Base-by-base conservation (phyloP, 2,797 vertebrate species). In the Bucorvus abyssinicus region DNA sequence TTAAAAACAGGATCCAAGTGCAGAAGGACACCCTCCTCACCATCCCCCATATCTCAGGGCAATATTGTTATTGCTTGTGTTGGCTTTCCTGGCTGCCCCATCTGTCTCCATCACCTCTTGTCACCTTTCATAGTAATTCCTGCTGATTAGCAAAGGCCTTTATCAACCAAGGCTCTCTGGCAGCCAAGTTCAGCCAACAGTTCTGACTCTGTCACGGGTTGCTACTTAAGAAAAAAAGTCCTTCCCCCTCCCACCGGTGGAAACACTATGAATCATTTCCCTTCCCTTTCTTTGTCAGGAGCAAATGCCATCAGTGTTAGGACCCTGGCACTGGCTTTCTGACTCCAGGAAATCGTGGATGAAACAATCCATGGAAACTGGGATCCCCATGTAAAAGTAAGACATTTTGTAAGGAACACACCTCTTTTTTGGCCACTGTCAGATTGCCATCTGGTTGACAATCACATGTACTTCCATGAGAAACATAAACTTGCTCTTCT, bases 191-290 rank as follows among this genome's bases (percentile, higher is more conserved):
- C 94, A 94, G 82, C 42, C 82, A 93, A 64, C 82, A 94, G 32
- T 88, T 94, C 89, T 92, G 87, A 87, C 40, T 93, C 47, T 65
- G 73, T 89, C 84, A 93, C 1, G 5, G 79, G 60, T 84, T 94
- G 87, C 79, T 91, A 18, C 90, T 74, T 61, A 65, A 67, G 88
- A 52, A 69, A 88, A 40, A 67, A 88, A 38, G 60, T 79, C 36
- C 49, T 78, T 91, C 38, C 53, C 18, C 24, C 71, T 93, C 71
- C 75, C 50, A 80, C 40, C 0, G 0, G 57, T 95, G 90, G 94
- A 96, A 96, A 93, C 42, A 38, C 24, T 49, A 49, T 97, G 95
- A 97, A 96, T 96, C 94, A 96, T 93, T 95, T 93, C 87, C 92
- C 96, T 92, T 84, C 59, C 78, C 42, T 94, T 96, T 95, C 93